These are phyloP conservation scores for Manduca sexta DNA, from an alignment of 1,140 invertebrate genomes.

Conservation along the genomic window DNA sequence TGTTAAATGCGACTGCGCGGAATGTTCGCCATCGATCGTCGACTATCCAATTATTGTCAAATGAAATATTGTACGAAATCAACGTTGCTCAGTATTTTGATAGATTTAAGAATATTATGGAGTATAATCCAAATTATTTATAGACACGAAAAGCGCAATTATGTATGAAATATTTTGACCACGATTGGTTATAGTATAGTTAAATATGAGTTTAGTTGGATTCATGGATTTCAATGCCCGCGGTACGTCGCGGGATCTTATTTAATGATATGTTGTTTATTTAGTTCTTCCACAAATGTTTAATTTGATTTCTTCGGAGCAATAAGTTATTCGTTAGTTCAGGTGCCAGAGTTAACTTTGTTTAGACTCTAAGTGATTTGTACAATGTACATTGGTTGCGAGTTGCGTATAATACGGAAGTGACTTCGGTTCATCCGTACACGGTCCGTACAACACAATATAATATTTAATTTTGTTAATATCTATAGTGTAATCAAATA, in stretches of 20 bases:
- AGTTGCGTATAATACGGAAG: too few species aligned
- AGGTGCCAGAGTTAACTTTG: constrained; percentile 34
- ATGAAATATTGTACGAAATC: constrained; percentile 54
- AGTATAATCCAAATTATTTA: constrained; percentile 58
- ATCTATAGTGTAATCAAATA: constrained; percentile 25
- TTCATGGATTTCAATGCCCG: constrained; percentile 13
- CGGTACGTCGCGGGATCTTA: constrained; percentile 11
- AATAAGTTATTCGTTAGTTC: constrained; percentile 35
- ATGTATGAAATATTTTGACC: constrained; percentile 33
- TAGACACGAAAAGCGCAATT: constrained; percentile 47
- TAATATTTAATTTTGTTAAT: constrained; percentile 39
- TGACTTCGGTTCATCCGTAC: background rate
- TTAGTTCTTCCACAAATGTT: constrained; percentile 51
- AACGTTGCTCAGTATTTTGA: constrained; percentile 70
- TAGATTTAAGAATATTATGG: constrained; percentile 60
- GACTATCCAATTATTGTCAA: constrained; percentile 33
- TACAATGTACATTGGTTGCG: constrained; percentile 24
- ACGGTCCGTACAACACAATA: constrained; percentile 15
- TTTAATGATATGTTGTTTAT: constrained; percentile 29
- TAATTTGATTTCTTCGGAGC: constrained; percentile 26
- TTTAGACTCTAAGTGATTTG: constrained; percentile 30
- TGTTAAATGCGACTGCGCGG: constrained; percentile 40
- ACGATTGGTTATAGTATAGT: constrained; percentile 51
- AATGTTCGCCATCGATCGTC: constrained; percentile 30
- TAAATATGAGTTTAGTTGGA: constrained; percentile 34